Evolutionary conservation across 1,140 invertebrate species (phyloP).

Genomic region (Melanaphis sacchari): DNA sequence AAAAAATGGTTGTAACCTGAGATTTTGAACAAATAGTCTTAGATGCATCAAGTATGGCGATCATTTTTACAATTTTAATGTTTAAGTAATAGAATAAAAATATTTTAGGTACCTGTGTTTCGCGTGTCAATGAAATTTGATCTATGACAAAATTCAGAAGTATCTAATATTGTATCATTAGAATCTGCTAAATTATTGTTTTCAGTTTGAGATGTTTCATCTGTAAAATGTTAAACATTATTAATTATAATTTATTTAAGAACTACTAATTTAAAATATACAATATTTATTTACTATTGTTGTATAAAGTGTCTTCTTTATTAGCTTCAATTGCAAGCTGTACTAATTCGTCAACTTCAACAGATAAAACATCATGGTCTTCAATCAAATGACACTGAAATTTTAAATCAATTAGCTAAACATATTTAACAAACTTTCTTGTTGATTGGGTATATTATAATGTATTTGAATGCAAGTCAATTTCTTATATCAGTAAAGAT

Average conservation of each 20-base stretch:
- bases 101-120: background rate
- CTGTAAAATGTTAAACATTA: background rate
- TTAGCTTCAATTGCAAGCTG: conserved; percentile 49
- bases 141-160: background rate
- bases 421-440: background rate
- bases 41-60: background rate
- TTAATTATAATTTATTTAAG: background rate
- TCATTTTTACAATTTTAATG: background rate
- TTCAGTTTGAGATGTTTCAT: background rate
- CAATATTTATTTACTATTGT: background rate
- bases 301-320: conserved; percentile 19
- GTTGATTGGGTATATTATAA: background rate
- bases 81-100: background rate
- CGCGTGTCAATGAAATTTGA: background rate
- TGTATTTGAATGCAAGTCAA: background rate
- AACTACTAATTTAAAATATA: background rate
- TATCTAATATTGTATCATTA: background rate
- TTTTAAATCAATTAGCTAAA: background rate
- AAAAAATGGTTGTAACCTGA: too few species aligned
- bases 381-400: conserved; percentile 50
- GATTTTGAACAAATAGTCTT: too few species aligned
- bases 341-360: conserved; percentile 41
- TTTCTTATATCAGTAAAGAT: background rate
- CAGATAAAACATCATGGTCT: conserved; percentile 25
- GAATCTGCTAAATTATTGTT: conserved; percentile 6